A percentile compares a stretch with the other conserved stretches of the same genome.
phyloP scores from a whole-genome alignment of 2,797 vertebrate species.

The Lateolabrax maculatus region DNA sequence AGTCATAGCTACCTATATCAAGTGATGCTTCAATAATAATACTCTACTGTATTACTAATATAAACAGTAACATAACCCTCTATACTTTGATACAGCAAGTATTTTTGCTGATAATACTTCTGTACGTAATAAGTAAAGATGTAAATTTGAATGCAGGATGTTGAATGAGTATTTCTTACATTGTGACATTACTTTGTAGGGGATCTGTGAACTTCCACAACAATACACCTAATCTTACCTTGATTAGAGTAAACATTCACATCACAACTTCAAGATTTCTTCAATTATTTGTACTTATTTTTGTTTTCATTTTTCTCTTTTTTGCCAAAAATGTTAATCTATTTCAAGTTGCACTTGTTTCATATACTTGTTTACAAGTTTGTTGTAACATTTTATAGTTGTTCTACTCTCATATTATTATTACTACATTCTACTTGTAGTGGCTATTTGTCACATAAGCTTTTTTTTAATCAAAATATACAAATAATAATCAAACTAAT shows the following conservation, averaged over 20 bases:
- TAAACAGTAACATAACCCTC: no score
- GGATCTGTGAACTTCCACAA: not conserved
- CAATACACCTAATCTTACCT: not conserved
- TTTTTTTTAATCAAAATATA: no score
- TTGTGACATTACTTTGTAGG: not conserved
- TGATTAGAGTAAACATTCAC: not conserved
- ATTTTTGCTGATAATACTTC: not conserved
- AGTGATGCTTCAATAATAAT: no score
- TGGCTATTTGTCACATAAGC: no score
- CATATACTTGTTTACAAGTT: no score
- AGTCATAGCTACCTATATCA: not conserved
- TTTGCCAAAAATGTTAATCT: not conserved
- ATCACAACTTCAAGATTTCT: not conserved
- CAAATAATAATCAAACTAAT: no score
- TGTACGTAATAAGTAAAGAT: not conserved
- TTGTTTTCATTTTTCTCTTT: not conserved
- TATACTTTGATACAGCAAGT: not conserved
- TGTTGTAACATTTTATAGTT: no score
- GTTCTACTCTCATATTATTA: no score
- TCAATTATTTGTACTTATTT: no score
- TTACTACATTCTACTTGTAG: no score
- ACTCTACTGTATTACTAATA: no score
- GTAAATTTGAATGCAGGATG: not conserved
- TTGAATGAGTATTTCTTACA: not conserved
- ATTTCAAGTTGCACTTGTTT: not conserved